Base-by-base conservation (phyloP, 2,113 vertebrate genomes). In the Crypturellus undulatus region DNA sequence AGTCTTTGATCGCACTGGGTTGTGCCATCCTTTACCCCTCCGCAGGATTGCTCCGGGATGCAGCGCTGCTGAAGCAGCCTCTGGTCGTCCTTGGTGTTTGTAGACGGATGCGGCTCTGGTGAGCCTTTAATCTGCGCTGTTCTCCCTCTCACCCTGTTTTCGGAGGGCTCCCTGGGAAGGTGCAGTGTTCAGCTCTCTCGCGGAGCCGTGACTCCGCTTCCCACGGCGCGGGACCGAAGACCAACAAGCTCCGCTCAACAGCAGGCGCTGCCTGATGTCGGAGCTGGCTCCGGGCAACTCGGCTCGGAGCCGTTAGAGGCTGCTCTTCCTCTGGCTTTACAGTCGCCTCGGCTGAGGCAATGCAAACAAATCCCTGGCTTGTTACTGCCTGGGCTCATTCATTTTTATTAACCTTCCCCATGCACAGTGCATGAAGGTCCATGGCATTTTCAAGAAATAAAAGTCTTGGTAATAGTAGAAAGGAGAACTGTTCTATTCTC, bases 181-280 rank as follows among this genome's bases (percentile, higher is more conserved):
- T 65, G 68, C 68, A 77, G 75, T 0, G 0, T 21, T 47, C 58
- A 71, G 70, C 6, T 0, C 3, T 0, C 34, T 78, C n/a, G 21
- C 30, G 24, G 60, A 43, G 52, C 54, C 28, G 40, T 0, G 3
- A 32, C 36, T 58, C 72, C 58, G 32, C 32, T 58, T 13, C 67
- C 34, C 47, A 9, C 1, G 0, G 30, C 1, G 12, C 12, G n/a
- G 13, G 34, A 38, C n/a, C 24, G n/a, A 25, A 0, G 0, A 40
- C 45, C 36, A 42, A 49, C 0, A 1, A 47, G 14, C 38, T 49
- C 62, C 42, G 52, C 62, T 73, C 25, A 17, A 0, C 64, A 2
- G 1, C 9, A 1, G 1, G 34, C 36, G 69, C 63, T 76, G 62
- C 34, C 17, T 45, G 8, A 19, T 20, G 32, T 42, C 1, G 0